phyloP scores from a whole-genome alignment of 1,140 invertebrate genomes.

The Apis dorsata region DNA sequence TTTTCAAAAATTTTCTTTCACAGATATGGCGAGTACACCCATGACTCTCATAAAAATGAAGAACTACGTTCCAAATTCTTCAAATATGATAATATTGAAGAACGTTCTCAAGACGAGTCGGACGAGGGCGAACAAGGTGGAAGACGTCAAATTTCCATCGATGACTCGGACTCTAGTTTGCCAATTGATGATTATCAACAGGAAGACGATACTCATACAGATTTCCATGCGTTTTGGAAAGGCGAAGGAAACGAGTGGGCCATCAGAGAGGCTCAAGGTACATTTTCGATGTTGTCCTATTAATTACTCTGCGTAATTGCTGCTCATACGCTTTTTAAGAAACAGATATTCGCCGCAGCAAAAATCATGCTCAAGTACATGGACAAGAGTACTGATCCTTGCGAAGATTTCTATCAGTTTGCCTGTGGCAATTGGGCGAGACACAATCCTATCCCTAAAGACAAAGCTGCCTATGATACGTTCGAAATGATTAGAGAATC shows the following conservation, averaged over 20 bases:
- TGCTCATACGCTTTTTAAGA: slow-evolving; percentile 49
- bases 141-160: slow-evolving; percentile 27
- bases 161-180: slow-evolving; percentile 51
- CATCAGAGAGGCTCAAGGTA: slow-evolving; percentile 72
- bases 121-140: slow-evolving; percentile 31
- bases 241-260: slow-evolving; percentile 74
- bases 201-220: slow-evolving; percentile 36
- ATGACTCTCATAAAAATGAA: slow-evolving; percentile 25
- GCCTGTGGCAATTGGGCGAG: slow-evolving; percentile 93
- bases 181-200: slow-evolving; percentile 15
- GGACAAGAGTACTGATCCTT: slow-evolving; percentile 89
- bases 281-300: background rate
- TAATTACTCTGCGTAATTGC: slow-evolving; percentile 23
- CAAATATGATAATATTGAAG: slow-evolving; percentile 37
- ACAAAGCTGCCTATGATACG: slow-evolving; percentile 90
- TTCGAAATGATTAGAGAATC: slow-evolving; percentile 91
- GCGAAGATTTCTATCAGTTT: slow-evolving; percentile 94
- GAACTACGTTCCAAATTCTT: slow-evolving; percentile 15
- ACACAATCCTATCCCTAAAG: slow-evolving; percentile 91
- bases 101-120: slow-evolving; percentile 40
- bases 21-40: slow-evolving; percentile 9
- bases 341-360: slow-evolving; percentile 68
- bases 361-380: slow-evolving; percentile 89
- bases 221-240: slow-evolving; percentile 80
- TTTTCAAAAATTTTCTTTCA: background rate